Conservation (phyloP, 2,113 vertebrate species). For the Cathartes aura region DNA sequence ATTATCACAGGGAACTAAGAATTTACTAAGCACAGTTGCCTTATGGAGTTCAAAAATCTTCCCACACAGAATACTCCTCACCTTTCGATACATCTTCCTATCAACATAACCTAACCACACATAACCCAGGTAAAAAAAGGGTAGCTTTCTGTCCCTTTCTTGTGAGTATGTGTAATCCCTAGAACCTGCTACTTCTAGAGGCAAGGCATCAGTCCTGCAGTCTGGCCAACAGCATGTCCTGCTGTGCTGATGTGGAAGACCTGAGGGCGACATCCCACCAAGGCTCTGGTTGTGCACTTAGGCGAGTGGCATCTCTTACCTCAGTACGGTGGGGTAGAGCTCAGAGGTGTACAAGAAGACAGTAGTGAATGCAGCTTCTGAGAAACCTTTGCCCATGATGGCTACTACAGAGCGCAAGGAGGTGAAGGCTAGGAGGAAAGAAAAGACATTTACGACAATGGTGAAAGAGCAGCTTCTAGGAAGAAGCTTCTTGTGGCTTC, state of each 20-base stretch:
- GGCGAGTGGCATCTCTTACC: conserved; percentile 70
- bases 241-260: not conserved
- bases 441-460: not conserved
- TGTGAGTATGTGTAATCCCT: not conserved
- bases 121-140: not conserved
- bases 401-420: conserved; percentile 74
- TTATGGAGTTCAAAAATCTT: not conserved
- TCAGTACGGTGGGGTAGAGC: conserved; percentile 87
- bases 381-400: conserved; percentile 81
- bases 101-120: not conserved
- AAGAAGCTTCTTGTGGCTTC: not conserved
- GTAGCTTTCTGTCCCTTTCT: not conserved
- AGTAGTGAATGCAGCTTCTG: conserved; percentile 82
- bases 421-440: conserved; percentile 64
- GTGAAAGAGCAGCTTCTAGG: not conserved
- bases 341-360: conserved; percentile 84
- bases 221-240: not conserved
- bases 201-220: not conserved
- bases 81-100: not conserved
- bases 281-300: not conserved
- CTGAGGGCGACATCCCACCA: not conserved
- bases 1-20: not conserved
- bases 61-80: not conserved
- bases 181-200: not conserved
- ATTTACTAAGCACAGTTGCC: not conserved